These are phyloP conservation scores for Menidia beryllina DNA, from an alignment of 2,113 vertebrate genomes.

Conservation along the genomic window DNA sequence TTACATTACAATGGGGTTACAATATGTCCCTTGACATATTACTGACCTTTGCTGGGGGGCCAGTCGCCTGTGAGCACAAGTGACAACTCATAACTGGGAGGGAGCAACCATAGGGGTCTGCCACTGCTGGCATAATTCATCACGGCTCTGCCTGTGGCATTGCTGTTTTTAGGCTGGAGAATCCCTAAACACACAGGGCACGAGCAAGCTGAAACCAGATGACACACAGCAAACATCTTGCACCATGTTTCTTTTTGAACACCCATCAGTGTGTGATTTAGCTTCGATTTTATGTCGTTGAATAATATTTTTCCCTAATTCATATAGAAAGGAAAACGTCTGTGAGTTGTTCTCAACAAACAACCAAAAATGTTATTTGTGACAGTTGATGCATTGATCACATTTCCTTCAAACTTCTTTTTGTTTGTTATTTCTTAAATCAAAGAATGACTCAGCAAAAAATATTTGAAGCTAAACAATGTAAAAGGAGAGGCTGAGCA, in stretches of 20 bases:
- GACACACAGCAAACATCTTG: constrained; percentile 51
- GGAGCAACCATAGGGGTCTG: constrained; percentile 69
- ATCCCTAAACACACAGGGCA: constrained; percentile 64
- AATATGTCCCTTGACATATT: constrained; percentile 69
- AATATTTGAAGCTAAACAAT: background rate
- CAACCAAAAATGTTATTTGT: background rate
- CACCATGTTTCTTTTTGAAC: constrained; percentile 45
- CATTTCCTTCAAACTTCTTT: constrained; percentile 15
- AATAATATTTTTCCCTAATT: background rate
- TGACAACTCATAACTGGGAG: constrained; percentile 70
- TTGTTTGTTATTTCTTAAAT: background rate
- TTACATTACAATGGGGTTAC: constrained; percentile 46
- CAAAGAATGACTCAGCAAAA: background rate
- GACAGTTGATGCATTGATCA: constrained; percentile 19
- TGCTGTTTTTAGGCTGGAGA: constrained; percentile 75
- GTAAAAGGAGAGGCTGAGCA: background rate
- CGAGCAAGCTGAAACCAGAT: constrained; percentile 65
- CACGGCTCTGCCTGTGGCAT: constrained; percentile 70
- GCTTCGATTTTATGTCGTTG: background rate
- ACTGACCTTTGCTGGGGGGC: constrained; percentile 66
- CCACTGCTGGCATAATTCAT: constrained; percentile 76
- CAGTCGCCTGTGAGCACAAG: constrained; percentile 62
- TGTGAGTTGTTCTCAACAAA: background rate
- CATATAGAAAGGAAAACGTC: background rate
- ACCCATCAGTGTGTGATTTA: constrained; percentile 20